Evolutionary conservation across 2,797 vertebrate genomes (phyloP).

Genomic region (Numenius phaeopus): DNA sequence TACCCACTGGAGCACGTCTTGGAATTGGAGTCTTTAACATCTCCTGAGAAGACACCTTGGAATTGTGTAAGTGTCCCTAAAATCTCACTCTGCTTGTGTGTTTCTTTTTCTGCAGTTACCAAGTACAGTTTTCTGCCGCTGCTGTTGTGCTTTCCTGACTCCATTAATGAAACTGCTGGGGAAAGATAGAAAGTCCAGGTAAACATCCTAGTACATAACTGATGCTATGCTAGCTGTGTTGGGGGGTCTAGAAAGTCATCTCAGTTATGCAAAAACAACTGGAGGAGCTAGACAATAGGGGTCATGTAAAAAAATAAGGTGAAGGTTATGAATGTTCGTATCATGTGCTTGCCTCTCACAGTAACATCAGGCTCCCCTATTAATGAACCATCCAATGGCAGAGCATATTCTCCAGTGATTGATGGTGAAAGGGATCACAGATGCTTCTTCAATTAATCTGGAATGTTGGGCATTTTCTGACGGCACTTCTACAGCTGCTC

Average conservation of each 20-base stretch:
- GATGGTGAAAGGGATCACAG: constrained; percentile 30
- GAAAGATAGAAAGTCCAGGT: not conserved
- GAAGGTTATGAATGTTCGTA: not conserved
- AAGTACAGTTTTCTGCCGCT: not conserved
- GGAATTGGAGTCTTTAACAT: not conserved
- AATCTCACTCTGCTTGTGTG: not conserved
- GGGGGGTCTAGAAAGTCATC: not conserved
- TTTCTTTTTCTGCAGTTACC: not conserved
- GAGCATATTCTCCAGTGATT: constrained; percentile 23
- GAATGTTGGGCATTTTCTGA: constrained; percentile 60
- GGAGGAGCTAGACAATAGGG: not conserved
- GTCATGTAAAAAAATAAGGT: not conserved
- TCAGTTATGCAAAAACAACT: not conserved
- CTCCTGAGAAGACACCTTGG: not conserved
- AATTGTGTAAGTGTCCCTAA: not conserved
- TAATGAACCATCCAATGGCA: not conserved
- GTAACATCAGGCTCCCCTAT: not conserved
- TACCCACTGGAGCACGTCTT: not conserved
- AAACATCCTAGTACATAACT: not conserved
- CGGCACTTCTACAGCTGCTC: constrained; percentile 50
- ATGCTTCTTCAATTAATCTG: constrained; percentile 68
- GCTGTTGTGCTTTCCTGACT: not conserved
- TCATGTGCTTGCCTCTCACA: not conserved
- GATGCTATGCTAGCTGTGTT: not conserved
- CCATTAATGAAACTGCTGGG: not conserved